Conservation (phyloP, 2,113 vertebrate species). For the Poicephalus gulielmi region DNA sequence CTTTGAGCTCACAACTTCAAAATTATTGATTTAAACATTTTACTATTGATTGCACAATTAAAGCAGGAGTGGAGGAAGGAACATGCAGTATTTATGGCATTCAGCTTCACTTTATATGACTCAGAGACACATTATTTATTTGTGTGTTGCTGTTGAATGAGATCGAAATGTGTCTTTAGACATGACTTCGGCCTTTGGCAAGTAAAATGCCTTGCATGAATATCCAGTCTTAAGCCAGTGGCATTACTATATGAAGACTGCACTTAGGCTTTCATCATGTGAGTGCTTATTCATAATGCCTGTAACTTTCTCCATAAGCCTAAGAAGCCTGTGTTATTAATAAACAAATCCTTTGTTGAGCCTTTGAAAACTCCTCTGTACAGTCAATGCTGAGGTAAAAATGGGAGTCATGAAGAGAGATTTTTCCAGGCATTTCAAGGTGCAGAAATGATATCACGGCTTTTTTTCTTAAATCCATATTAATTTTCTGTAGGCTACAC, state of each 20-base stretch:
- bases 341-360: background rate
- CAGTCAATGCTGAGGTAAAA: background rate
- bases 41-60: conserved; percentile 4
- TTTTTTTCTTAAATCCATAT: background rate
- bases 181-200: background rate
- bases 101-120: background rate
- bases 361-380: background rate
- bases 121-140: conserved; percentile 11
- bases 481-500: background rate
- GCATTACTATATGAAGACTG: background rate
- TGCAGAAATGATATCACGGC: background rate
- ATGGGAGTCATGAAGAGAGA: background rate
- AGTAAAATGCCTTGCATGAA: background rate
- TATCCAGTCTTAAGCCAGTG: background rate
- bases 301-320: background rate
- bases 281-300: background rate
- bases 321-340: background rate
- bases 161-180: background rate
- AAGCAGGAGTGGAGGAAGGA: background rate
- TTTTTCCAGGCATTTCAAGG: background rate
- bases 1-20: conserved; percentile 1
- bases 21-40: conserved; percentile 29
- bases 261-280: background rate
- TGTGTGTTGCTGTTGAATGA: background rate
- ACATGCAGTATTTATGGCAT: background rate